A percentile compares a stretch with the other conserved stretches of the same genome.
phyloP scores from a whole-genome alignment of 2,113 vertebrate genomes.

The Tretioscincus oriximinensis region DNA sequence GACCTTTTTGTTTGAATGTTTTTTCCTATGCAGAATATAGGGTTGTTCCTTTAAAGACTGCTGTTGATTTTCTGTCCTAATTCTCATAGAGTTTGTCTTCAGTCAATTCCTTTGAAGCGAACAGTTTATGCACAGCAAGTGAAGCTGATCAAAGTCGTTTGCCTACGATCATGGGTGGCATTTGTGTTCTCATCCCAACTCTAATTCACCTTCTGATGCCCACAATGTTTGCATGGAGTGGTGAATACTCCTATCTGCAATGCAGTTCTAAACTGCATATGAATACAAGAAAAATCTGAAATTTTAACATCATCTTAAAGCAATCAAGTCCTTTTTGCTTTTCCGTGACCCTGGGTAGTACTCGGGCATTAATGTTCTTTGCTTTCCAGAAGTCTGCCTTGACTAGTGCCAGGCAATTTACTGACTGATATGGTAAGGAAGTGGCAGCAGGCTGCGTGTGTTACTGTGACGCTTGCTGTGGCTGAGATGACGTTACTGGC shows the following conservation, averaged over 20 bases:
- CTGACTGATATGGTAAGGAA: slow-evolving; percentile 56
- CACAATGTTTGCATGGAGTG: too few relatives aligned
- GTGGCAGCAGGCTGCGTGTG: slow-evolving; percentile 42
- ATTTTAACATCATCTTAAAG: too few relatives aligned
- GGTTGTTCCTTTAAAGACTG: neutral
- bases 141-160: too few relatives aligned
- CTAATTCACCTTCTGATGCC: too few relatives aligned
- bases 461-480: slow-evolving; percentile 27
- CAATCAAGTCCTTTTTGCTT: neutral
- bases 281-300: neutral
- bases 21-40: neutral
- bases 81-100: neutral
- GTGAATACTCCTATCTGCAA: slow-evolving; percentile 2
- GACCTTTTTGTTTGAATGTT: neutral
- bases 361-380: neutral
- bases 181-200: too few relatives aligned
- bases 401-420: slow-evolving; percentile 22
- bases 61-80: neutral
- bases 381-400: slow-evolving; percentile 10
- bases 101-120: too few relatives aligned
- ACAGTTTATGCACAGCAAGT: too few relatives aligned
- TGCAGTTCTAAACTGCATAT: neutral
- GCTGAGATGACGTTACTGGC: slow-evolving; percentile 42
- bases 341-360: neutral
- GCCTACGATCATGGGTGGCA: too few relatives aligned